A percentile compares a stretch with the other conserved stretches of the same genome.
phyloP scores from a whole-genome alignment of 2,113 vertebrate genomes.

The Heteronetta atricapilla region DNA sequence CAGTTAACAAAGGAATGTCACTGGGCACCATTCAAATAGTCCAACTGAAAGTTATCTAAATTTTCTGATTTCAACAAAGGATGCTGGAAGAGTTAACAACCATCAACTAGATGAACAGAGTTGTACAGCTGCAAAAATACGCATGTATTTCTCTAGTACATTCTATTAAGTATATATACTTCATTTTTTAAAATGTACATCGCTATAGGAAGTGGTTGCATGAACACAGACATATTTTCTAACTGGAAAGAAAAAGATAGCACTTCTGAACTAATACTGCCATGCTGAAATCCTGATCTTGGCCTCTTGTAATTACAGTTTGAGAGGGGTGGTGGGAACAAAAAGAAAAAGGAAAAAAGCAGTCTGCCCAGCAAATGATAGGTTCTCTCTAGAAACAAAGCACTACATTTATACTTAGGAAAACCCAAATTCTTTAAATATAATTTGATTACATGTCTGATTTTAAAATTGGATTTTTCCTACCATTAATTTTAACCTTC shows the following conservation, averaged over 20 bases:
- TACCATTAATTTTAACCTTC: neutral
- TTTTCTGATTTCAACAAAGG: neutral
- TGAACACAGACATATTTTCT: neutral
- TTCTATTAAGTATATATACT: neutral
- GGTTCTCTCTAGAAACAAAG: neutral
- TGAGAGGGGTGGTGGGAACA: neutral
- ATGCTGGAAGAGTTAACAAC: neutral
- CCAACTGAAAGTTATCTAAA: neutral
- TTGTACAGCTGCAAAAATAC: rapidly evolving
- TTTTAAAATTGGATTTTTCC: neutral
- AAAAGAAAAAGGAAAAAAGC: neutral
- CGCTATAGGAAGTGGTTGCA: neutral
- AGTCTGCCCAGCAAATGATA: neutral
- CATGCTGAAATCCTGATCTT: neutral
- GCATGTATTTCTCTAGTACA: neutral
- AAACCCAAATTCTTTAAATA: neutral
- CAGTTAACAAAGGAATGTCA: neutral
- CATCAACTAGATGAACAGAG: neutral
- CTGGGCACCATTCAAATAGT: neutral
- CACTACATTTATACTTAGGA: neutral
- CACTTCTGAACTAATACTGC: neutral
- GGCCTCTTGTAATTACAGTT: neutral
- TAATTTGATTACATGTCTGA: neutral
- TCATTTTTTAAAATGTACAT: neutral
- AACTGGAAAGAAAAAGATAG: neutral